Evolutionary conservation across 1,140 invertebrate species (phyloP), one percentile per base, ranked within the genome.

Genomic region (Drosophila ambigua): DNA sequence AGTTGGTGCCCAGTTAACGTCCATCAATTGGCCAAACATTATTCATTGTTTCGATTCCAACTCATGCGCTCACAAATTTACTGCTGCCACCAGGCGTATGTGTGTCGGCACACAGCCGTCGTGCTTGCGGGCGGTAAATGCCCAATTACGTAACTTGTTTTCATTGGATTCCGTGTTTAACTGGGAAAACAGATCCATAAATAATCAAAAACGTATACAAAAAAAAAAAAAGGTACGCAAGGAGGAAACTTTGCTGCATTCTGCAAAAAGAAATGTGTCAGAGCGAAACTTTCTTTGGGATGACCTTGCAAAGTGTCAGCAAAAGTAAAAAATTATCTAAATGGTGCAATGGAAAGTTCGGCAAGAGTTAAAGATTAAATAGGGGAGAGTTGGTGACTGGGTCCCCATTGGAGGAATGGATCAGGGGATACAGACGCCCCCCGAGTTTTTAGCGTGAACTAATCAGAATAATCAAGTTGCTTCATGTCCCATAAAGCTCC

Each of bases 181-280:
- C 64, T 71, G 64, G 41, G 45, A 87, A 77, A 84, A 87, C 82
- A 84, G 52, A 61, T 66, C 69, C 78, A 84, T 84, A 84, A 84
- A 84, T 84, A 74, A 74, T 39, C 72, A 80, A 46, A 74, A 64
- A 64, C 50, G 65, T 45, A 50, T 41, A 16, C 8, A 41, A 20
- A 13, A 43, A 20, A 13, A 6, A 24, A 39, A 44, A 26, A 20
- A 20, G 20, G 20, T 24, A 24, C 2, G 0, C 3, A 24, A 24
- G 23, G 23, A 4, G 20, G 20, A 7, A 58, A 54, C 50, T 73
- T 73, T 41, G 49, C 49, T 66, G 53, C 72, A 74, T 43, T 74
- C 44, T 50, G 8, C 46, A 52, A 4, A 28, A 23, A 26, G 15
- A 74, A 58, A 74, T 74, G 44, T 75, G 72, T 59, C 72, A 65